Percentiles rank a stretch among this genome's conserved stretches.
Conservation (phyloP, 1,140 invertebrate genomes). For the Diprion similis region DNA sequence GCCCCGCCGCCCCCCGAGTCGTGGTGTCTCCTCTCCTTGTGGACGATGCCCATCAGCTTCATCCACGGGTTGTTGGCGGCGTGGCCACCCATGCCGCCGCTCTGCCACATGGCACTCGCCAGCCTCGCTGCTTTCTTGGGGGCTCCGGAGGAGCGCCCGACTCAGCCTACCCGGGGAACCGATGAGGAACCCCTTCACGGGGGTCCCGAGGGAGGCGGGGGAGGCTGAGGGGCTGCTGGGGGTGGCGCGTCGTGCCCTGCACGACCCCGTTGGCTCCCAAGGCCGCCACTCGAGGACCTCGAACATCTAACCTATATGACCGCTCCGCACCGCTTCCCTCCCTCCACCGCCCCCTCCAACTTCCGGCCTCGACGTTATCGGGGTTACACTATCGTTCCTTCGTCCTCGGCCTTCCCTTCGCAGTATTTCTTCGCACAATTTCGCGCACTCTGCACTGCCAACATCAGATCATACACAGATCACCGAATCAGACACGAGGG, state of each 20-base stretch:
- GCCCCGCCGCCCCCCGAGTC: constrained; percentile 64
- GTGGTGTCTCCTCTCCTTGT: constrained; percentile 73
- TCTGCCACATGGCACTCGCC: constrained; percentile 76
- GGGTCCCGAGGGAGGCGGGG: constrained; percentile 23
- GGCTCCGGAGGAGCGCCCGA: constrained; percentile 48
- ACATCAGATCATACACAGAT: neutral
- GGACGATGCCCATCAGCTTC: constrained; percentile 82
- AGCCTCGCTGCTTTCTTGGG: constrained; percentile 46
- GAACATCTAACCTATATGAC: constrained; percentile 56
- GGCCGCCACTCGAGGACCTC: constrained; percentile 53
- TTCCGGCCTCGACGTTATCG: constrained; percentile 7
- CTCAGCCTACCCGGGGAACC: constrained; percentile 30
- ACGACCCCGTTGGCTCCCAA: constrained; percentile 58
- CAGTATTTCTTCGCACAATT: neutral
- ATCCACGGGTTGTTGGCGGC: constrained; percentile 80
- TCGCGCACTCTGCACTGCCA: neutral
- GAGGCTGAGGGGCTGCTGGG: constrained; percentile 33
- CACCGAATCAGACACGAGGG: neutral
- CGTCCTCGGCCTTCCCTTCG: constrained; percentile 11
- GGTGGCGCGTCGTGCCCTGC: constrained; percentile 52
- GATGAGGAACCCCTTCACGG: constrained; percentile 16
- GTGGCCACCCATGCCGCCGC: constrained; percentile 77
- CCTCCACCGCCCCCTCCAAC: constrained; percentile 21
- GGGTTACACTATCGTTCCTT: constrained; percentile 4
- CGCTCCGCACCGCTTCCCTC: constrained; percentile 33